Evolutionary conservation across 1,140 invertebrate species (phyloP), one percentile per base, ranked within the genome.

Genomic region (Sycophaga agraensis): DNA sequence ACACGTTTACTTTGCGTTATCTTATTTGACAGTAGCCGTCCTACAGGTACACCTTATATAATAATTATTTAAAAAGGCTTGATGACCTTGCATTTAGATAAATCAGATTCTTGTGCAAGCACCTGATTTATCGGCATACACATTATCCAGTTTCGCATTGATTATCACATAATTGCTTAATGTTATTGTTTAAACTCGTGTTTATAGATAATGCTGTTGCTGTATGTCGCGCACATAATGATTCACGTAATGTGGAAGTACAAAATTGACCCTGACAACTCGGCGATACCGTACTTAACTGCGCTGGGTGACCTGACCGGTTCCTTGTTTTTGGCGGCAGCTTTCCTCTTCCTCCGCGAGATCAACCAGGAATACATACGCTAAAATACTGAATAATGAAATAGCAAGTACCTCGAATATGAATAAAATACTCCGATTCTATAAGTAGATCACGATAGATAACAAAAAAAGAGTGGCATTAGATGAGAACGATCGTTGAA

Each of bases 241-340:
- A 89, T 96, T 22, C 89, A 93, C 73, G 88, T 87, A 54, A 94
- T 98, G 88, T 99, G 96, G 96, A 86, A 86, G 64, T 83, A 82
- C 67, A 91, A 90, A 72, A 91, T 95, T 66, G 95, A 98, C 82
- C 96, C 96, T 2, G 96, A 98, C 75, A 98, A 96, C 77, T 93
- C 93, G n/a, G 92, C 95, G 16, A 98, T 98, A 64, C 96, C 96
- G 2, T 97, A 96, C 79, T 83, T 98, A 45, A 98, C 96, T 3
- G 93, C 96, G 2, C 72, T 98, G 1, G 96, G 96, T 16, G 96
- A 99, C 80, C 84, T 99, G 2, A 81, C 96, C 1, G 96, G 96
- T 16, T 95, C 94, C 2, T 85, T 88, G 24, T 86, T 98, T 65
- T 80, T 98, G 14, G 89, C 91, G 1, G 68, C 89, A 3, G 90